These are phyloP conservation scores for Prionailurus viverrinus DNA, from an alignment of 2,113 vertebrate species.

Conservation along the genomic window DNA sequence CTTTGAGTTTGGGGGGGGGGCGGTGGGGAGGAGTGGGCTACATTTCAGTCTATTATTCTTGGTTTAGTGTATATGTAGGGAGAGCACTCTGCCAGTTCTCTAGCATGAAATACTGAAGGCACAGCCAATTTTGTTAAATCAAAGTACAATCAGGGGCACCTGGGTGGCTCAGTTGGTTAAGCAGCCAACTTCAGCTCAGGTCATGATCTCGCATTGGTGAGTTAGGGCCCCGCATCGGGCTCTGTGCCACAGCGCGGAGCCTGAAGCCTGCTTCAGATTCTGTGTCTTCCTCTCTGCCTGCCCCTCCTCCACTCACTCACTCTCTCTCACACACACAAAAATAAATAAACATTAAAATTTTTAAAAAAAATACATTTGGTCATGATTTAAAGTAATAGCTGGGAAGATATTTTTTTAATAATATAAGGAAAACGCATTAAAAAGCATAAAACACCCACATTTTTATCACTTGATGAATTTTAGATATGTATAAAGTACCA, in stretches of 20 bases:
- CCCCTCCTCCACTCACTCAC: no score
- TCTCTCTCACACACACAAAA: no score
- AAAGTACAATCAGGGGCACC: background rate
- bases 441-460: background rate
- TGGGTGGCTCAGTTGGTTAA: no score
- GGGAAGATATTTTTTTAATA: background rate
- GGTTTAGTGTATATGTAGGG: background rate
- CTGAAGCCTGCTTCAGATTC: no score
- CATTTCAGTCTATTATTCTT: background rate
- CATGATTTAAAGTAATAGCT: background rate
- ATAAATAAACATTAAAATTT: background rate
- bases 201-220: no score
- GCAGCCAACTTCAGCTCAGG: no score
- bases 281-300: no score
- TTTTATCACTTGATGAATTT: background rate
- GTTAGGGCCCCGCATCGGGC: accelerated
- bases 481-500: background rate
- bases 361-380: background rate
- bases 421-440: background rate
- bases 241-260: no score
- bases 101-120: background rate
- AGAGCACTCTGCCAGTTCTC: background rate
- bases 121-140: conserved; percentile 1
- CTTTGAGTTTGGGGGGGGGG: background rate
- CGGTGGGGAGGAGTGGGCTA: background rate